phyloP scores from a whole-genome alignment of 2,797 vertebrate species.

The Chloroceryle inda region DNA sequence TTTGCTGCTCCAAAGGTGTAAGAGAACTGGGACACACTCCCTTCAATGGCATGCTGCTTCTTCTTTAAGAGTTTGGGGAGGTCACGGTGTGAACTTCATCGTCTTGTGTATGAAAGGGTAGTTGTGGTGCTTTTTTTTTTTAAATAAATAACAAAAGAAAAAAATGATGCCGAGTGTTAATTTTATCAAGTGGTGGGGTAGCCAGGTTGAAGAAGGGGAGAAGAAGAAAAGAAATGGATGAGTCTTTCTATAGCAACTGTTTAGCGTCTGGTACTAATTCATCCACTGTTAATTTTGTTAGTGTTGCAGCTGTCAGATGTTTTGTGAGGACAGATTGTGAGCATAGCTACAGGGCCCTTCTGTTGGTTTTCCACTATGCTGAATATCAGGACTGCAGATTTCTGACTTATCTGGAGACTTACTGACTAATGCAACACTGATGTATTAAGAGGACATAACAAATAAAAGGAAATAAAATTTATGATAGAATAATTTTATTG shows the following conservation, averaged over 20 bases:
- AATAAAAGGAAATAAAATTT: too few species aligned
- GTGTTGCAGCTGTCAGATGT: conserved; percentile 93
- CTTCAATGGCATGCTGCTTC: background rate
- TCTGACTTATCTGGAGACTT: conserved; percentile 85
- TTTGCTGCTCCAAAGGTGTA: background rate
- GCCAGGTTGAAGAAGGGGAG: conserved; percentile 43
- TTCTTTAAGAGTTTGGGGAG: background rate
- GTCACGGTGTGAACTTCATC: background rate
- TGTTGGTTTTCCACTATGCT: conserved; percentile 92
- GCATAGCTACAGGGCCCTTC: conserved; percentile 93
- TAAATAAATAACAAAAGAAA: background rate
- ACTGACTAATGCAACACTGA: conserved; percentile 61
- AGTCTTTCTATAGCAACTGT: conserved; percentile 80
- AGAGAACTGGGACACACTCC: background rate
- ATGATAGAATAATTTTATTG: conserved; percentile 18
- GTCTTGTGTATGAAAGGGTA: background rate
- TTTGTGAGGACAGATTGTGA: conserved; percentile 91
- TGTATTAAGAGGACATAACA: conserved; percentile 58
- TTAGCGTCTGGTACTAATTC: conserved; percentile 95
- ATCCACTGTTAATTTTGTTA: conserved; percentile 97
- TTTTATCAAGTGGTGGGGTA: conserved; percentile 59
- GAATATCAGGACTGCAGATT: conserved; percentile 87
- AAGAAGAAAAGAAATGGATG: conserved; percentile 54
- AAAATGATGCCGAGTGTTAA: background rate
- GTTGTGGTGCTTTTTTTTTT: background rate